These are phyloP conservation scores for Gavialis gangeticus DNA, from an alignment of 2,113 vertebrate species.

Conservation along the genomic window DNA sequence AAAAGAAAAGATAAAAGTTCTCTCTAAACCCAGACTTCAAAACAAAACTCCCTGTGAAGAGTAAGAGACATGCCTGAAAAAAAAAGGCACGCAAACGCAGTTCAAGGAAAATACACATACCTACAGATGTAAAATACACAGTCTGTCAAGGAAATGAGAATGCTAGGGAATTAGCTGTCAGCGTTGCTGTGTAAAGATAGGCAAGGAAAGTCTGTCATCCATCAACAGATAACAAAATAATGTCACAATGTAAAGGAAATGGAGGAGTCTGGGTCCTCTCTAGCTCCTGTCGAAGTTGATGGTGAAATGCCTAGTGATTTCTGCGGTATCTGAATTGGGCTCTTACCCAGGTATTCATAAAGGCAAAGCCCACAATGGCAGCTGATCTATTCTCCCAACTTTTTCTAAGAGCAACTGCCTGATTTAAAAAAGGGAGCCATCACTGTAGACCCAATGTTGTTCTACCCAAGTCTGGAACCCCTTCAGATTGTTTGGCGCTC, in stretches of 20 bases:
- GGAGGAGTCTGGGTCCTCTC: not conserved
- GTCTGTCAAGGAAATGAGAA: constrained; percentile 21
- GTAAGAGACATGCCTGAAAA: constrained; percentile 12
- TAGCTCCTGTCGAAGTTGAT: not conserved
- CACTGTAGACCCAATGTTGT: not conserved
- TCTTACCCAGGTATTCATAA: not conserved
- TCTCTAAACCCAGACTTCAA: constrained; percentile 17
- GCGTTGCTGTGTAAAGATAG: not conserved
- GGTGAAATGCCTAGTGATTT: not conserved
- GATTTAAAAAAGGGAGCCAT: not conserved
- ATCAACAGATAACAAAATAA: not conserved
- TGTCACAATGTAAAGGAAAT: not conserved
- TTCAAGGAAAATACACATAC: constrained; percentile 32
- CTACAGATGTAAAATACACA: constrained; percentile 35
- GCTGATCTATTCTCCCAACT: not conserved
- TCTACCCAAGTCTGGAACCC: not conserved
- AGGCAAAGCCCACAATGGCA: accelerated
- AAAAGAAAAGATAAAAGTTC: not conserved
- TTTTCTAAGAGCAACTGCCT: not conserved
- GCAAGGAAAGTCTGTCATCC: not conserved
- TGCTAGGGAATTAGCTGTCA: constrained; percentile 8
- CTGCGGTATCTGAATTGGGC: not conserved
- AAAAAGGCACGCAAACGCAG: not conserved
- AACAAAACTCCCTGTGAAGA: not conserved
- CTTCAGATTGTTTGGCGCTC: not conserved